phyloP scores from a whole-genome alignment of 2,797 vertebrate species.

The Nasua narica region DNA sequence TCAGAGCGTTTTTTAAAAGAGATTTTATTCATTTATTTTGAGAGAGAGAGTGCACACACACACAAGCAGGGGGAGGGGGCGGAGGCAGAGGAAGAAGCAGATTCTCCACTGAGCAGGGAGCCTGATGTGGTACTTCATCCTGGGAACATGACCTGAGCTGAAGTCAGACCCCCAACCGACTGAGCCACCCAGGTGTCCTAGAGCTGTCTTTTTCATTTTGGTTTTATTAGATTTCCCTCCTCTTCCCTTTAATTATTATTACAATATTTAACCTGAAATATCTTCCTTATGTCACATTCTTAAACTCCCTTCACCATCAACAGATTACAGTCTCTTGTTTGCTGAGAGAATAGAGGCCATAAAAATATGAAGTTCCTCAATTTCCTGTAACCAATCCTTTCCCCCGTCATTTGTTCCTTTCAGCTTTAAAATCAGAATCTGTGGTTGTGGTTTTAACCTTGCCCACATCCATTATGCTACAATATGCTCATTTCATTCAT shows the following conservation, averaged over 20 bases:
- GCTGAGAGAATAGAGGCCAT: neutral
- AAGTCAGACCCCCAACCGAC: neutral
- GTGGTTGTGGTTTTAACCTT: neutral
- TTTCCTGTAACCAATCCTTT: neutral
- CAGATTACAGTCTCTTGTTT: neutral
- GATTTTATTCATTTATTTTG: too few relatives aligned
- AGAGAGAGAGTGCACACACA: too few relatives aligned
- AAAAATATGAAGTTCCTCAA: neutral
- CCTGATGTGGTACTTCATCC: too few relatives aligned
- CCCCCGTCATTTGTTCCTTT: neutral
- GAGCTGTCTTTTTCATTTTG: neutral
- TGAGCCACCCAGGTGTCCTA: neutral
- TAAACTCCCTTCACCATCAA: neutral
- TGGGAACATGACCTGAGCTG: neutral
- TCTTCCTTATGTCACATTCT: neutral
- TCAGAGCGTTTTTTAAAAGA: too few relatives aligned
- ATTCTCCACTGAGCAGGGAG: neutral
- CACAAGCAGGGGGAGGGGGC: too few relatives aligned
- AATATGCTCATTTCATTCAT: neutral
- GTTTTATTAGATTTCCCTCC: neutral
- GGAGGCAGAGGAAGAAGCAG: neutral
- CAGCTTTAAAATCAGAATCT: neutral
- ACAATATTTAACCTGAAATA: neutral
- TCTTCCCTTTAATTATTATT: neutral
- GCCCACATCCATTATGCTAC: neutral